Evolutionary conservation across 2,113 vertebrate species (phyloP), one percentile per base, ranked within the genome.

Genomic region (Callipepla squamata): DNA sequence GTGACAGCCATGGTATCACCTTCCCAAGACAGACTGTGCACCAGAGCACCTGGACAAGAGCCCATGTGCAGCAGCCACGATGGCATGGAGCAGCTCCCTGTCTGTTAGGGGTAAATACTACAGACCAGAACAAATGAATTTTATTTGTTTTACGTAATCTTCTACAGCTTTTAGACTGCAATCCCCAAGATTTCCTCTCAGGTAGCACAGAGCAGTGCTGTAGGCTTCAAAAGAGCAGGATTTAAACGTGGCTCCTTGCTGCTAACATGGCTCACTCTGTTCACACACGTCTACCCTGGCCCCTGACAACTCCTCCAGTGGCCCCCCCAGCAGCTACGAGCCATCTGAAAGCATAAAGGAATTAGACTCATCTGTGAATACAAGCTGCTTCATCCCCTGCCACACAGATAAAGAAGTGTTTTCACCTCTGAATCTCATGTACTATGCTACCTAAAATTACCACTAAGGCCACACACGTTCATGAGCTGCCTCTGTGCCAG

Each of bases 1-100:
- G 38, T 5, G 22, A 72, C 63, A 80, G 19, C 25, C 17, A 78
- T 75, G 14, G 62, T 0, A 0, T 0, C 1, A 47, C 13, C 32
- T 51, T 78, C 77, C 68, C 62, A 44, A 73, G 34, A 18, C 28
- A 48, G 23, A 50, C 25, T 2, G 3, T 0, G 0, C 21, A 42
- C 42, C 42, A 66, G 26, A 62, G 18, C 0, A 0, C n/a, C 6
- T 6, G 67, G 53, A 36, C 78, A 69, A 85, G 26, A 83, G 2
- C 8, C 20, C 45, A 62, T 3, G 4, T 28, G 36, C 26, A 84
- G 30, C 47, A 78, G 6, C 30, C 26, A 61, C 32, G 17, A 85
- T 1, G 4, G 58, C 7, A 20, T 59, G 47, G 22, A 13, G 61
- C 42, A 85, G 34, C 40, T 72, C 87, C 44, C 44, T 63, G 9